Evolutionary conservation across 92 coral and sea anemone species (phyloP).

Genomic region (Paragorgia papillata): DNA sequence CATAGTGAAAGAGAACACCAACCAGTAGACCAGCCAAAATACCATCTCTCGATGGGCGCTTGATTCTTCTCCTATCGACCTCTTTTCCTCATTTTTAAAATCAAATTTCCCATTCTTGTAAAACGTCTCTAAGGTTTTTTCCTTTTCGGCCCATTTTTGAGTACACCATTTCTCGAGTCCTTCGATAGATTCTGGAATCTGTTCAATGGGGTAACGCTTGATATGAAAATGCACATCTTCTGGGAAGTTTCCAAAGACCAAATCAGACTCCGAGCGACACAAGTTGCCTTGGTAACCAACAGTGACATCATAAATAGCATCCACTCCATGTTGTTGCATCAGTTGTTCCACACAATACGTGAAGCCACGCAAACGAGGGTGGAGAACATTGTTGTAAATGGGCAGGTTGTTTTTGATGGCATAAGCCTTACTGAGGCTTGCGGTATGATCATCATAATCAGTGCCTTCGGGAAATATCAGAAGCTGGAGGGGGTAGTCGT

Average conservation of each 20-base stretch:
- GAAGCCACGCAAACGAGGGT: conserved; percentile 93
- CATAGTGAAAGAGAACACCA: conserved; percentile 47
- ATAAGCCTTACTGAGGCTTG: conserved; percentile 74
- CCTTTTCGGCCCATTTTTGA: conserved; percentile 82
- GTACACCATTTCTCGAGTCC: conserved; percentile 88
- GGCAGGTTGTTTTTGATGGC: conserved; percentile 87
- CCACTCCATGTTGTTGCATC: conserved; percentile 59
- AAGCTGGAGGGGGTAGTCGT: conserved; percentile 78
- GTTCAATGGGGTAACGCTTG: conserved; percentile 68
- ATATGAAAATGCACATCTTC: conserved; percentile 87
- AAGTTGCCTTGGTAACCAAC: conserved; percentile 77
- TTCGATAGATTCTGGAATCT: conserved; percentile 65
- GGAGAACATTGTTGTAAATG: conserved; percentile 78
- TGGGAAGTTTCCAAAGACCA: conserved; percentile 76
- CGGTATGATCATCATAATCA: conserved; percentile 62
- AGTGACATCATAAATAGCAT: conserved; percentile 89
- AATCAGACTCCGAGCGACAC: conserved; percentile 74
- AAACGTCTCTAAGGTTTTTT: conserved; percentile 67
- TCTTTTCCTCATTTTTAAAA: conserved; percentile 28
- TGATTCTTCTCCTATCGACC: conserved; percentile 24
- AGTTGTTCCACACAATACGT: conserved; percentile 82
- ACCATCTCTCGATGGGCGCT: conserved; percentile 55
- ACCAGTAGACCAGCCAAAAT: conserved; percentile 66
- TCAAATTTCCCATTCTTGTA: conserved; percentile 55
- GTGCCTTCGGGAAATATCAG: conserved; percentile 98